phyloP scores from a whole-genome alignment of 2,888 invertebrate genomes.

The Ichneumoninae sp. region DNA sequence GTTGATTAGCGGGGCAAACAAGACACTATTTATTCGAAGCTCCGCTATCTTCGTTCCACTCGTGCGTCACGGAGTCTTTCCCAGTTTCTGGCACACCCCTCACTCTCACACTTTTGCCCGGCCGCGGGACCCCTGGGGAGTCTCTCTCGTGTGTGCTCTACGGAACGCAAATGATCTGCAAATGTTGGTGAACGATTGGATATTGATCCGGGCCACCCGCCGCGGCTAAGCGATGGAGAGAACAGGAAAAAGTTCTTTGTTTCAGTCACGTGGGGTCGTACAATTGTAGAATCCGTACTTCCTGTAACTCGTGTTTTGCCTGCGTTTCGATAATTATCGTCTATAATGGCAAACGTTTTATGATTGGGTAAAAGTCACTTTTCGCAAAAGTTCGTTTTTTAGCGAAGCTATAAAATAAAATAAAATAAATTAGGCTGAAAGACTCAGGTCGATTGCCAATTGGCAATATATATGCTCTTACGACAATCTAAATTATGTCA shows the following conservation, averaged over 20 bases:
- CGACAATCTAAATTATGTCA: too few relatives aligned
- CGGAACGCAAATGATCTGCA: constrained; percentile 60
- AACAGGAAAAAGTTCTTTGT: constrained; percentile 17
- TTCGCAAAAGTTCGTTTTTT: too few relatives aligned
- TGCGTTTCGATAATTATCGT: neutral
- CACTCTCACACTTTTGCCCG: constrained; percentile 28
- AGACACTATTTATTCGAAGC: constrained; percentile 54
- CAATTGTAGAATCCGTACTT: neutral
- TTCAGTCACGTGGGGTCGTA: neutral
- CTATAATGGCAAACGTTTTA: neutral
- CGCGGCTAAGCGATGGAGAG: constrained; percentile 29
- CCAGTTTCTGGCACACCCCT: constrained; percentile 53
- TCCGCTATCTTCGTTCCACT: constrained; percentile 32
- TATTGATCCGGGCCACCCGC: constrained; percentile 47
- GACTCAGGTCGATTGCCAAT: too few relatives aligned
- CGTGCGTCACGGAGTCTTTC: constrained; percentile 28
- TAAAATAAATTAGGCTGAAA: too few relatives aligned
- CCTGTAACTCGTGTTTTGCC: neutral
- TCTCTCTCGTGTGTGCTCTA: constrained; percentile 36
- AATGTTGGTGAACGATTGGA: constrained; percentile 64
- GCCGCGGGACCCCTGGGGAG: constrained; percentile 25
- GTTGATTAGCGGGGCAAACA: constrained; percentile 66
- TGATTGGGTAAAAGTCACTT: too few relatives aligned
- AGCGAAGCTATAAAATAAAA: too few relatives aligned
- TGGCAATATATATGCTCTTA: too few relatives aligned